Evolutionary conservation across 2,797 vertebrate genomes (phyloP).

Genomic region (Oceanodroma leucorhoa): DNA sequence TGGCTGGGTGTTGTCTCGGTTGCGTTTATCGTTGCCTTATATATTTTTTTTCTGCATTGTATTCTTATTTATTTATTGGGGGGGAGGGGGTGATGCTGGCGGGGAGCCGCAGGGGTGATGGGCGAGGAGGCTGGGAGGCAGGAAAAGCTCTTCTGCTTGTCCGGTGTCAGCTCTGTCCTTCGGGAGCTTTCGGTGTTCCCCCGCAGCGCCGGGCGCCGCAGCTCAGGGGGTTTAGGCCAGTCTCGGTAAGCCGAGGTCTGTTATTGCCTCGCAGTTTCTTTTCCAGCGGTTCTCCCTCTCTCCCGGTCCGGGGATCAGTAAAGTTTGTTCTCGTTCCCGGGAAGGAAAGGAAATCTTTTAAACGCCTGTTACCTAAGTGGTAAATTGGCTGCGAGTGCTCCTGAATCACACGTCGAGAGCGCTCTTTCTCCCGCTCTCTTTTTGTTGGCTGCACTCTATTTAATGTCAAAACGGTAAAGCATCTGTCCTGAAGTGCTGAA

Average conservation of each 20-base stretch:
- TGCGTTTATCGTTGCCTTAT: not conserved
- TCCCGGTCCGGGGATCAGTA: not conserved
- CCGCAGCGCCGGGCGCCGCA: not conserved
- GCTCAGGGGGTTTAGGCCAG: not conserved
- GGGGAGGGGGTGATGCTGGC: no score
- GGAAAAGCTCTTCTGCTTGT: not conserved
- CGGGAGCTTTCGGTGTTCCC: fast-evolving
- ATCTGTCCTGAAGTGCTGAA: conserved; percentile 69
- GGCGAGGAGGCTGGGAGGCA: not conserved
- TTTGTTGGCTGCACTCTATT: conserved; percentile 64
- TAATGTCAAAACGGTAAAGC: conserved; percentile 65
- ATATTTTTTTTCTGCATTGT: no score
- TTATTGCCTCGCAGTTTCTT: not conserved
- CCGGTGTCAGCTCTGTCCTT: not conserved
- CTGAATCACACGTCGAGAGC: conserved; percentile 8
- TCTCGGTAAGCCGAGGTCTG: not conserved
- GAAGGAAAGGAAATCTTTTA: not conserved
- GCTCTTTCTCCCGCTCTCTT: not conserved
- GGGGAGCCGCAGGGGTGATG: not conserved
- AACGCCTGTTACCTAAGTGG: conserved; percentile 1
- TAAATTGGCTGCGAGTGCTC: conserved; percentile 44
- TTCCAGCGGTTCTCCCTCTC: not conserved
- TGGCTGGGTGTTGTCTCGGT: not conserved
- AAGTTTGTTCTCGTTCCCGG: not conserved
- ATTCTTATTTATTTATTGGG: not conserved